Conservation (phyloP, 1,140 invertebrate species). For the Gonatopus flavifemur region DNA sequence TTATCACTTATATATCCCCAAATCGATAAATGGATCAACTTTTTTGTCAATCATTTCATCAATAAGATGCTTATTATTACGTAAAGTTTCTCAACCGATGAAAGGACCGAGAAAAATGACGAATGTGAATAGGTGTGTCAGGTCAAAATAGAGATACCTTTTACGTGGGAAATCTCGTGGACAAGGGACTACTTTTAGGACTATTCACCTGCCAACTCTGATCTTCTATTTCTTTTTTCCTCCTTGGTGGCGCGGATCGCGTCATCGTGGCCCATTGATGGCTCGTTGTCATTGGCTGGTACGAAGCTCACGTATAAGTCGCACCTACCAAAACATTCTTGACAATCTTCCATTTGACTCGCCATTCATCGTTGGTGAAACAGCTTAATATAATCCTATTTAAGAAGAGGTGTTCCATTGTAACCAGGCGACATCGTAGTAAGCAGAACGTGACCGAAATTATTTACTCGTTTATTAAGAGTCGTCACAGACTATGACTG, state of each 20-base stretch:
- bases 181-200: too few relatives aligned
- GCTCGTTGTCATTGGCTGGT: conserved; percentile 26
- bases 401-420: conserved; percentile 47
- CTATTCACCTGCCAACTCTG: conserved; percentile 54
- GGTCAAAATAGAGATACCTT: too few relatives aligned
- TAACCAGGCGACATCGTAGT: conserved; percentile 19
- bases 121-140: too few relatives aligned
- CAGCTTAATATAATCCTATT: conserved; percentile 61
- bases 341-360: conserved; percentile 54
- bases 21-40: too few relatives aligned
- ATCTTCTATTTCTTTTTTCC: conserved; percentile 22
- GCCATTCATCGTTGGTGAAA: conserved; percentile 51
- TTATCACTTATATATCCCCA: too few relatives aligned
- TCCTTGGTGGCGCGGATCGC: conserved; percentile 6
- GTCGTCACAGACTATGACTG: too few relatives aligned
- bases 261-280: conserved; percentile 27
- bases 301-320: conserved; percentile 34
- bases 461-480: conserved; percentile 59
- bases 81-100: too few relatives aligned
- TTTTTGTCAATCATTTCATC: too few relatives aligned
- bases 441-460: conserved; percentile 56
- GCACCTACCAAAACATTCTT: conserved; percentile 57
- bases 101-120: too few relatives aligned
- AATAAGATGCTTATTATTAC: too few relatives aligned
- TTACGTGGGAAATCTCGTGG: too few relatives aligned